Base-by-base conservation (phyloP, 2,888 invertebrate species). In the Hemicrepidius hirtus region DNA sequence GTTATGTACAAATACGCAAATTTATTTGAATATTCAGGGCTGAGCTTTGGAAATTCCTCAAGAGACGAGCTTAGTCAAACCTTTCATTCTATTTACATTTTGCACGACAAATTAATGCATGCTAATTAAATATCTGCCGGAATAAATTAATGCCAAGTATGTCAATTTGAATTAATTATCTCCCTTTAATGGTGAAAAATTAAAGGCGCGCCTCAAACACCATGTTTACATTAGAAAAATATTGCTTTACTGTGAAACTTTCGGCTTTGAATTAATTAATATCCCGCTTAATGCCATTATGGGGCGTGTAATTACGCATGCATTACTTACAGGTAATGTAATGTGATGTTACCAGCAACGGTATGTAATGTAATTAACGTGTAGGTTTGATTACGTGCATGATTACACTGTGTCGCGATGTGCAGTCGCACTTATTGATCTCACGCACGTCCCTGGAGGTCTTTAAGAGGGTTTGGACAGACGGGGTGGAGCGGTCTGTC, bases 381-480 rank as follows among this genome's bases (percentile, higher is more conserved):
- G 53, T 24, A 9, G 35, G 68, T 50, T 20, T 24, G 57, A 50
- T 49, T 63, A 57, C 64, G 49, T 41, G 35, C 57, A 59, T 66
- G 57, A 55, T 21, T 55, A 37, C 73, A 76, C 71, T 74, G 75
- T 69, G 70, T 70, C 65, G 69, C 62, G 71, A 68, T 71, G 75
- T 77, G 75, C 70, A 75, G 69, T 74, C 70, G 63, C 74, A 49
- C 67, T 71, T 79, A 79, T 79, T 77, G 79, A 79, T 79, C 79
- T 64, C 77, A 78, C 80, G 78, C 79, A 77, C 76, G 49, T 78
- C 79, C 78, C 79, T 53, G 64, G 73, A 75, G 77, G 75, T 71
- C 73, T 71, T 73, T 79, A 79, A 79, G 77, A 76, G 80, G 79
- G 80, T 78, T 76, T 70, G 74, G 79, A 76, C 75, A 74, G 74